Evolutionary conservation across 2,113 vertebrate genomes (phyloP).

Genomic region (Sakesphorus luctuosus): DNA sequence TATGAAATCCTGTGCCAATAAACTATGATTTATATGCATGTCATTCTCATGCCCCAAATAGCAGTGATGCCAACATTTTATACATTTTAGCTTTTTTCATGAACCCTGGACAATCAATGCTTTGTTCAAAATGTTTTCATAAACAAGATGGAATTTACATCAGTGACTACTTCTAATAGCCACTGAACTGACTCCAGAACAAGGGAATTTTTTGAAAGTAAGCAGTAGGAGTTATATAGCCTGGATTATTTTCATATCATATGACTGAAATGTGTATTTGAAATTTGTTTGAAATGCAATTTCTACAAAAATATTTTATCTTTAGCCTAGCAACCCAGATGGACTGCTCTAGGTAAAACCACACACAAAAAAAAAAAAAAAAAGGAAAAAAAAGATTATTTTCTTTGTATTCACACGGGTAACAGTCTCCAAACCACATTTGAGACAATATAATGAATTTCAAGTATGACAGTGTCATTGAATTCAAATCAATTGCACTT

Average conservation of each 20-base stretch:
- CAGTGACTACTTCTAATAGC: constrained; percentile 49
- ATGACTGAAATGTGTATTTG: constrained; percentile 2
- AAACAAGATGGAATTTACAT: constrained; percentile 68
- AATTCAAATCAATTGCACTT: background rate
- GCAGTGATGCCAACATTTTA: constrained; percentile 39
- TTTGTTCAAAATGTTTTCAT: constrained; percentile 66
- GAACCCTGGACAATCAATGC: constrained; percentile 44
- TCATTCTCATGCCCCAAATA: constrained; percentile 51
- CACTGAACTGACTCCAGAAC: constrained; percentile 56
- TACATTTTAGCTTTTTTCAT: constrained; percentile 42
- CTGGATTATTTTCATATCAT: constrained; percentile 13
- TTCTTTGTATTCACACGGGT: background rate
- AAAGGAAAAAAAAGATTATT: background rate
- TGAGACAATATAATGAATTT: background rate
- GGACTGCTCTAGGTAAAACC: background rate
- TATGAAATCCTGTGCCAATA: background rate
- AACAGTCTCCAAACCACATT: background rate
- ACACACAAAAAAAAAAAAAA: background rate
- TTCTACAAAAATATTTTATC: background rate
- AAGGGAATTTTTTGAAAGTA: constrained; percentile 54
- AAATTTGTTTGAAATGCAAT: background rate
- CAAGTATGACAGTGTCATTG: background rate
- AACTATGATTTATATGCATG: constrained; percentile 42
- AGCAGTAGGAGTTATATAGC: constrained; percentile 52
- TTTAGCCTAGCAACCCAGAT: background rate